phyloP scores from a whole-genome alignment of 2,888 invertebrate species.

The Acronicta psi region DNA sequence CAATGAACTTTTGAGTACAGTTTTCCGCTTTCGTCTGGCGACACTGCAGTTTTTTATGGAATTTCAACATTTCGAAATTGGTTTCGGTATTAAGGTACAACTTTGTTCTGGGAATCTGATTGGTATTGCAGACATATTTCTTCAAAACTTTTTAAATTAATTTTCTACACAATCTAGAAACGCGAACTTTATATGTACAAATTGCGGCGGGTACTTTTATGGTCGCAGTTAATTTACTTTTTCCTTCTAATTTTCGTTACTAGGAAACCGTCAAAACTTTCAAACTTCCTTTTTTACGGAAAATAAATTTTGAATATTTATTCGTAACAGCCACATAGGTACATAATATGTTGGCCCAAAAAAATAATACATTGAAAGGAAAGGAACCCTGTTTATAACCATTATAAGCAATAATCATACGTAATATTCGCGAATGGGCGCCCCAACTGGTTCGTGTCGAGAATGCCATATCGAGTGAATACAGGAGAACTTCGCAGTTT shows the following conservation, averaged over 20 bases:
- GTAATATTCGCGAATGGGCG: slow-evolving; percentile 44
- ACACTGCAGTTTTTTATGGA: slow-evolving; percentile 25
- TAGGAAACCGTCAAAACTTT: background rate
- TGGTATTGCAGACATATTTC: slow-evolving; percentile 29
- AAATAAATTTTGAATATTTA: too few relatives aligned
- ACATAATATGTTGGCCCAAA: background rate
- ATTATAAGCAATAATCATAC: slow-evolving; percentile 24
- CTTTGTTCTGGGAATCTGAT: slow-evolving; percentile 21
- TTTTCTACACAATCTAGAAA: slow-evolving; percentile 17
- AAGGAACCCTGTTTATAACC: slow-evolving; percentile 16
- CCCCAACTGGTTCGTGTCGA: slow-evolving; percentile 35
- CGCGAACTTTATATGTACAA: background rate
- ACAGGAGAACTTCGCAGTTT: slow-evolving; percentile 48
- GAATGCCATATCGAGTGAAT: slow-evolving; percentile 34
- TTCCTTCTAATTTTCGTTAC: background rate
- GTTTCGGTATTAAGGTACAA: slow-evolving; percentile 15
- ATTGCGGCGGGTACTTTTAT: background rate
- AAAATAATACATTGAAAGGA: background rate
- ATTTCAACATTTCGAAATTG: slow-evolving; percentile 29
- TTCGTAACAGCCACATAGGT: too few relatives aligned
- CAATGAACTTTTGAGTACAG: slow-evolving; percentile 41
- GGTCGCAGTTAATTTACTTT: background rate
- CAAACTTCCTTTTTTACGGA: background rate
- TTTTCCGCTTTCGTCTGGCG: slow-evolving; percentile 45
- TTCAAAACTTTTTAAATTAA: slow-evolving; percentile 24